These are phyloP conservation scores for Drosophila pseudoananassae DNA, from an alignment of 1,140 invertebrate genomes.

Conservation along the genomic window DNA sequence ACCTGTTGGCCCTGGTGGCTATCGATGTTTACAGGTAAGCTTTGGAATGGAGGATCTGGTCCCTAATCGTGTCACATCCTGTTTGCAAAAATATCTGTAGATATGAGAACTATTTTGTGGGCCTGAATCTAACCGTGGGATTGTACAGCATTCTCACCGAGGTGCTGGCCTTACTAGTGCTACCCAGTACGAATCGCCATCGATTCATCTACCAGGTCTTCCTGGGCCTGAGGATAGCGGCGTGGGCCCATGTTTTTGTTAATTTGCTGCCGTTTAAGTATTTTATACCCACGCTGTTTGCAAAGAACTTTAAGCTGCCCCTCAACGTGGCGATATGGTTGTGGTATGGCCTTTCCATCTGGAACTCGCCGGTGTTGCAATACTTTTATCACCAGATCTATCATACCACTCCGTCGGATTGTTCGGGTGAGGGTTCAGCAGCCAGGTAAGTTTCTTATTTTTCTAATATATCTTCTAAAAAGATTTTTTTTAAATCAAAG, in stretches of 20 bases:
- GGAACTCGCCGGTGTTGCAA: constrained; percentile 82
- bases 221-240: constrained; percentile 70
- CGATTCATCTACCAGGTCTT: constrained; percentile 75
- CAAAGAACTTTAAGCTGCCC: constrained; percentile 80
- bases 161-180: constrained; percentile 61
- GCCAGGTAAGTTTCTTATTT: constrained; percentile 54
- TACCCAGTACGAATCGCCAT: constrained; percentile 70
- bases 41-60: background rate
- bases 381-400: constrained; percentile 84
- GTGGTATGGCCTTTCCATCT: constrained; percentile 81
- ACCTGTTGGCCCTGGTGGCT: constrained; percentile 67
- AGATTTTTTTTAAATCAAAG: background rate
- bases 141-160: constrained; percentile 79
- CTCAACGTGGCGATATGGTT: constrained; percentile 78
- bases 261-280: constrained; percentile 81
- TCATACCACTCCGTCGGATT: constrained; percentile 74
- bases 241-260: constrained; percentile 77
- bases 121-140: constrained; percentile 74
- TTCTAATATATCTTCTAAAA: background rate
- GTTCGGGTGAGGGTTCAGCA: constrained; percentile 79
- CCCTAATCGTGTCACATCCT: background rate
- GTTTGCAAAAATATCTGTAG: too few species aligned
- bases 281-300: constrained; percentile 78
- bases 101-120: constrained; percentile 83
- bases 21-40: constrained; percentile 76